Base-by-base conservation (phyloP, 92 coral and sea anemone genomes). In the Phenganax stokvisi region DNA sequence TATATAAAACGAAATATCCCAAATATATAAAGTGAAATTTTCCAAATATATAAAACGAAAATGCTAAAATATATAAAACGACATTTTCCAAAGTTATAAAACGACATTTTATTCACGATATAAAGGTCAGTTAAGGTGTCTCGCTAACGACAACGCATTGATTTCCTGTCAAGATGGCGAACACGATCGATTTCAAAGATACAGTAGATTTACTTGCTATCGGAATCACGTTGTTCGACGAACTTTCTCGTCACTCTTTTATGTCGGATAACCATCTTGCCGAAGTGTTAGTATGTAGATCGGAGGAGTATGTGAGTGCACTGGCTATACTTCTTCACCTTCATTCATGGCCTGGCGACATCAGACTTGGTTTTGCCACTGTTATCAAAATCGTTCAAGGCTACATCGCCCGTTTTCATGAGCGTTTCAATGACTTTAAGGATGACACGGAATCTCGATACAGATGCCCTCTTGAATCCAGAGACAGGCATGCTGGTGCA, bases 321-420 rank as follows among this genome's bases (percentile, higher is more conserved):
- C 30, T 67, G 73, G 73, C 37, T 16, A 28, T 16, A 67, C 25
- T 67, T 11, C 73, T 67, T 67, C 73, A 16, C 30, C 73, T 67
- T 11, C 37, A 16, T 67, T 6, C 25, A 12, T 67, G 73, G 73
- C 28, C 25, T 67, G 73, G 30, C 12, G 31, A 16, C 30, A 8
- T 67, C 31, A 16, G 73, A 16, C 28, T 0, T 67, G 73, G 73
- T 11, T 16, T 67, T 16, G 31, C 73, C 12, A 67, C 73, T 16
- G 37, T 28, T 67, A 67, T 67, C 12, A 8, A 20, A 16, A 67
- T 16, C 37, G 73, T 67, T 11, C 73, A 67, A 27, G 31, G 73
- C 30, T 67, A 67, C 73, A 67, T 67, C 25, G 37, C 17, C 37
- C 73, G 73, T 67, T 67, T 67, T 10, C 3, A 67, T 67, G 73